Conservation (phyloP, 1,140 invertebrate species). For the Drosophila eugracilis region DNA sequence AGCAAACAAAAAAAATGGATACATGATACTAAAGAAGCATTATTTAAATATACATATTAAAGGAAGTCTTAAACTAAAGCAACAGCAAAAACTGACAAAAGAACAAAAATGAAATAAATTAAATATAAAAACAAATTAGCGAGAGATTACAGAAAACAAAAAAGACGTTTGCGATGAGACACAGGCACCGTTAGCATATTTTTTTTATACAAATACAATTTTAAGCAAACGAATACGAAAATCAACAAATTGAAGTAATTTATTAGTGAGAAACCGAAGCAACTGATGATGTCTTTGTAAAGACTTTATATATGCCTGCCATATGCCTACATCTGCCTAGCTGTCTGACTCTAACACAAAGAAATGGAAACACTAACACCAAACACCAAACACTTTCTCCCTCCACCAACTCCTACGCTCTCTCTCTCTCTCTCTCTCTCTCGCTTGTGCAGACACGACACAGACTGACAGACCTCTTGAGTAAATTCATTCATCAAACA, state of each 20-base stretch:
- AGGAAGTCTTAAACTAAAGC: slow-evolving; percentile 53
- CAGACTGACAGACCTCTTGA: slow-evolving; percentile 4
- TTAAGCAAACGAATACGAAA: slow-evolving; percentile 65
- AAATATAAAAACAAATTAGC: slow-evolving; percentile 21
- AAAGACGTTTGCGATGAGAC: slow-evolving; percentile 27
- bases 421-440: neutral
- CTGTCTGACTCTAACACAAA: slow-evolving; percentile 73
- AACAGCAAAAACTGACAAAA: slow-evolving; percentile 23
- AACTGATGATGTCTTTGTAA: slow-evolving; percentile 80
- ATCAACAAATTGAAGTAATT: slow-evolving; percentile 56
- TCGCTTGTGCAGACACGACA: slow-evolving; percentile 30
- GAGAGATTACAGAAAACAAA: slow-evolving; percentile 14
- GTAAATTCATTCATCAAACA: slow-evolving; percentile 15
- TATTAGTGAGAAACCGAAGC: slow-evolving; percentile 69
- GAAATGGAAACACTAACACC: slow-evolving; percentile 13
- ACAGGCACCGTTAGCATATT: slow-evolving; percentile 79
- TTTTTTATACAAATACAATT: slow-evolving; percentile 80
- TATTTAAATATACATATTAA: slow-evolving; percentile 65
- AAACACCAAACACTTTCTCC: slow-evolving; percentile 11
- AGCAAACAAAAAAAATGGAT: slow-evolving; percentile 44
- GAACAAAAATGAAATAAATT: neutral
- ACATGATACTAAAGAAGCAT: slow-evolving; percentile 37
- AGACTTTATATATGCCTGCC: slow-evolving; percentile 83
- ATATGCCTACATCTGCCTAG: slow-evolving; percentile 83
- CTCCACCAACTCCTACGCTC: neutral